Percentiles rank a stretch among this genome's conserved stretches.
These are phyloP conservation scores for Tricholaema leucomelas DNA, from an alignment of 2,113 vertebrate genomes.

Conservation along the genomic window DNA sequence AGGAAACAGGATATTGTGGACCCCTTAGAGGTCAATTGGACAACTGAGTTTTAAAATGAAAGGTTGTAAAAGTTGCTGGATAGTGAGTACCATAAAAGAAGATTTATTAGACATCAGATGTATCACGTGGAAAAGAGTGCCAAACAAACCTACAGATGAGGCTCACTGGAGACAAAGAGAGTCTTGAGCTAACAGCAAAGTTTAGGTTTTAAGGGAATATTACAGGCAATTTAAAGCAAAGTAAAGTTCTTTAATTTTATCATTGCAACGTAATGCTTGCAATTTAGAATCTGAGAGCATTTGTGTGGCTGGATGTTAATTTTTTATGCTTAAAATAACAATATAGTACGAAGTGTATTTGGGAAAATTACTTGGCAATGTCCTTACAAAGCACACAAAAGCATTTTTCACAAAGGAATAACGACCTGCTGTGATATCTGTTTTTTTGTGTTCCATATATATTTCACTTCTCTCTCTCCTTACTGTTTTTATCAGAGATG, in stretches of 20 bases:
- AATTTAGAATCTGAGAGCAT: slow-evolving; percentile 34
- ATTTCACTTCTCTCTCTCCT: background rate
- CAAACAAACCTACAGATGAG: background rate
- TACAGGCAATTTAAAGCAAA: background rate
- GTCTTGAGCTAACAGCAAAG: background rate
- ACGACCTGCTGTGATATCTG: background rate
- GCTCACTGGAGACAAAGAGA: background rate
- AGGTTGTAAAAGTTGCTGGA: background rate
- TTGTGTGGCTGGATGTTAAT: slow-evolving; percentile 10
- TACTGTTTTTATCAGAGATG: background rate
- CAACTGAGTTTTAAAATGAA: slow-evolving; percentile 8
- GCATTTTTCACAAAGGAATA: background rate
- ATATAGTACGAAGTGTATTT: slow-evolving; percentile 3
- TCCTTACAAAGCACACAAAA: slow-evolving; percentile 41
- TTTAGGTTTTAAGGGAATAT: background rate
- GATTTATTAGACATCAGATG: background rate
- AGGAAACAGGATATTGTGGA: background rate
- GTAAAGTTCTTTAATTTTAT: background rate
- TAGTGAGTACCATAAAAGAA: background rate
- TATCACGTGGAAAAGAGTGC: background rate
- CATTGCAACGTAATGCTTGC: background rate
- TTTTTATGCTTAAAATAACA: slow-evolving; percentile 53
- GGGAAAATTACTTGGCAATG: slow-evolving; percentile 30
- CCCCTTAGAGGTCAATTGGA: slow-evolving; percentile 21
- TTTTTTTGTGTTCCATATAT: background rate